Percentiles rank a stretch among this genome's conserved stretches.
Evolutionary conservation across 2,888 invertebrate species (phyloP).

Genomic region (Adelognathus sp.): DNA sequence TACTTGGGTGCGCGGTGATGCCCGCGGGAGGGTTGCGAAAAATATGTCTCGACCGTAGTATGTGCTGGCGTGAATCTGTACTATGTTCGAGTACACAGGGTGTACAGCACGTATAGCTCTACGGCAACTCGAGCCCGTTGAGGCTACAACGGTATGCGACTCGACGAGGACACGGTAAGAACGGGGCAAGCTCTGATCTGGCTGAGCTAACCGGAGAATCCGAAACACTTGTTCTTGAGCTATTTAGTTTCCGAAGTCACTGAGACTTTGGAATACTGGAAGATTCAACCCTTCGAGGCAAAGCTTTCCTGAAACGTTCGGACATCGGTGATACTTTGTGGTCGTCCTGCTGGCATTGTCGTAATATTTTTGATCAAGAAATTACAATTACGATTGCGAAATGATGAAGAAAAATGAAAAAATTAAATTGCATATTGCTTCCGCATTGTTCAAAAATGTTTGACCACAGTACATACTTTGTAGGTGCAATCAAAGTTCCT

Average conservation of each 20-base stretch:
- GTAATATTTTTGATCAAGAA: no score
- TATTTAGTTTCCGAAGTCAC: not conserved
- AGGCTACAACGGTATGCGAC: not conserved
- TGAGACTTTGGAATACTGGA: not conserved
- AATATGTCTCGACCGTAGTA: constrained; percentile 27
- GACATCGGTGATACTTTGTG: no score
- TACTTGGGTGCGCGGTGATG: not conserved
- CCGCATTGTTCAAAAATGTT: no score
- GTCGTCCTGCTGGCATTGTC: no score
- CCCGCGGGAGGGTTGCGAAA: constrained; percentile 12
- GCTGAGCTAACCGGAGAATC: not conserved
- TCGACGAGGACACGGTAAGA: not conserved
- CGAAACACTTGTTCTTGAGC: not conserved
- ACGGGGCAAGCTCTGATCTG: not conserved
- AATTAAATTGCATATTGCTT: no score
- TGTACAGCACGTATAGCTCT: not conserved
- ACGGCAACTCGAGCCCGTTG: not conserved
- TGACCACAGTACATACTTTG: no score
- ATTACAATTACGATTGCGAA: no score
- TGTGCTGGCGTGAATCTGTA: constrained; percentile 10
- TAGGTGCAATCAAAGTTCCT: no score
- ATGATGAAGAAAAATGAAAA: no score
- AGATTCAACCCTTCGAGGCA: not conserved
- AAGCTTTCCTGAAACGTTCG: not conserved
- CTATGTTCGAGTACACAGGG: not conserved